Percentiles rank a stretch among this genome's conserved stretches.
phyloP scores from a whole-genome alignment of 2,888 invertebrate genomes.

The Linnaemya tessellans region DNA sequence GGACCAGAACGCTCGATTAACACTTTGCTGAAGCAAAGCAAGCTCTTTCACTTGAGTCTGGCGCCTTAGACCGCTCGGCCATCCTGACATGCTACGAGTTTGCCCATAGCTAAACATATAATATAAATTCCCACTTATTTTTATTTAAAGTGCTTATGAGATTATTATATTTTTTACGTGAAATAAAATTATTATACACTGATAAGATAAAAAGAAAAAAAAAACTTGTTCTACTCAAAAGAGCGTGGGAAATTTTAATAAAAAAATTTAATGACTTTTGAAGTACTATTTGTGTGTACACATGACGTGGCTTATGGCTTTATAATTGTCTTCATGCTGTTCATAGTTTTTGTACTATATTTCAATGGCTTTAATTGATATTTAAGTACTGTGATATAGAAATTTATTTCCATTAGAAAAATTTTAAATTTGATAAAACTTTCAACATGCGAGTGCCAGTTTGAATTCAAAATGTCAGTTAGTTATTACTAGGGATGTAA shows the following conservation, averaged over 20 bases:
- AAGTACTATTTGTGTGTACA: too few relatives aligned
- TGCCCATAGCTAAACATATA: slow-evolving; percentile 72
- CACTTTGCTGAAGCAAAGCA: slow-evolving; percentile 53
- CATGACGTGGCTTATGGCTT: neutral
- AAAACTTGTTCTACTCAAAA: neutral
- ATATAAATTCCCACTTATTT: too few relatives aligned
- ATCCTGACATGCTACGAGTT: slow-evolving; percentile 75
- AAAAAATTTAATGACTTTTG: neutral
- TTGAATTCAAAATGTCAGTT: too few relatives aligned
- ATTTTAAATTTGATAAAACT: neutral
- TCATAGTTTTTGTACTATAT: neutral
- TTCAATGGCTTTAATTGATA: neutral
- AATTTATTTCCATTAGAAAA: neutral
- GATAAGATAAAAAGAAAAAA: neutral
- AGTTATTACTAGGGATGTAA: too few relatives aligned
- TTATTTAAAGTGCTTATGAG: neutral
- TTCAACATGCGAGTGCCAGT: too few relatives aligned
- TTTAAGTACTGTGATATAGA: neutral
- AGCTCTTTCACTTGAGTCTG: slow-evolving; percentile 74
- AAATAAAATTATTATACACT: neutral
- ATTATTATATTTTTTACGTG: neutral
- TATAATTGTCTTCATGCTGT: neutral
- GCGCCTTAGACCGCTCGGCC: slow-evolving; percentile 76
- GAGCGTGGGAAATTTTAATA: slow-evolving; percentile 37
- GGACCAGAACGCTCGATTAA: slow-evolving; percentile 78